Percentiles rank a stretch among this genome's conserved stretches.
phyloP scores from a whole-genome alignment of 2,113 vertebrate genomes.

The Anser cygnoides region DNA sequence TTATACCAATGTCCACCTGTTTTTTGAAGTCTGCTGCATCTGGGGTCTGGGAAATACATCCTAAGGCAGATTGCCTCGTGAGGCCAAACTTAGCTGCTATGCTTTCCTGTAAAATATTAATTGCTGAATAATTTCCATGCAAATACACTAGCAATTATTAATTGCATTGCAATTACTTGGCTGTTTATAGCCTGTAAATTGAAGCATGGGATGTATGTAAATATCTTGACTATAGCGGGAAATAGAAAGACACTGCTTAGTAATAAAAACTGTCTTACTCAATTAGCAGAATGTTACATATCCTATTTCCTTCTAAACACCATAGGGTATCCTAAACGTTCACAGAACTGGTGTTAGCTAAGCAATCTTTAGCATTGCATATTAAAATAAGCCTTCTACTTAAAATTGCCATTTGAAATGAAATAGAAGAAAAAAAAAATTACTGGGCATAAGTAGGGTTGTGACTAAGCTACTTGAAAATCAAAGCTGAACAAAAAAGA shows the following conservation, averaged over 20 bases:
- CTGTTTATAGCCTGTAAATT: constrained; percentile 57
- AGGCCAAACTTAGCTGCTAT: not conserved
- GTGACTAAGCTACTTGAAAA: not conserved
- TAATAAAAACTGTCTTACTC: constrained; percentile 46
- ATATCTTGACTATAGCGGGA: constrained; percentile 31
- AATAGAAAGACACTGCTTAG: constrained; percentile 44
- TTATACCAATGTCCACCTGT: not conserved
- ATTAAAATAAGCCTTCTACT: not conserved
- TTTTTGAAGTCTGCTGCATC: not conserved
- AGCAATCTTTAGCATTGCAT: not conserved
- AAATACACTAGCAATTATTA: constrained; percentile 34
- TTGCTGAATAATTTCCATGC: constrained; percentile 20
- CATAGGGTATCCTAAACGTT: not conserved
- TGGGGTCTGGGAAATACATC: not conserved
- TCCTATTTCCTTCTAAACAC: constrained; percentile 34
- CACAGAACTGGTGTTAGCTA: not conserved
- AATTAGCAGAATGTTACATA: constrained; percentile 48
- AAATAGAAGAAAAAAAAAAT: not conserved
- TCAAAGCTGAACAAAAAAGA: not conserved
- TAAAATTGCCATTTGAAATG: not conserved
- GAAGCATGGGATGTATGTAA: constrained; percentile 48
- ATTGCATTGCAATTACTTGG: constrained; percentile 12
- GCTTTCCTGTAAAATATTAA: constrained; percentile 21
- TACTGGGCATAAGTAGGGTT: not conserved
- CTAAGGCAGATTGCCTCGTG: not conserved